Evolutionary conservation across 2,888 invertebrate genomes (phyloP), one percentile per base, ranked within the genome.

Genomic region (Drosophila ustulata): DNA sequence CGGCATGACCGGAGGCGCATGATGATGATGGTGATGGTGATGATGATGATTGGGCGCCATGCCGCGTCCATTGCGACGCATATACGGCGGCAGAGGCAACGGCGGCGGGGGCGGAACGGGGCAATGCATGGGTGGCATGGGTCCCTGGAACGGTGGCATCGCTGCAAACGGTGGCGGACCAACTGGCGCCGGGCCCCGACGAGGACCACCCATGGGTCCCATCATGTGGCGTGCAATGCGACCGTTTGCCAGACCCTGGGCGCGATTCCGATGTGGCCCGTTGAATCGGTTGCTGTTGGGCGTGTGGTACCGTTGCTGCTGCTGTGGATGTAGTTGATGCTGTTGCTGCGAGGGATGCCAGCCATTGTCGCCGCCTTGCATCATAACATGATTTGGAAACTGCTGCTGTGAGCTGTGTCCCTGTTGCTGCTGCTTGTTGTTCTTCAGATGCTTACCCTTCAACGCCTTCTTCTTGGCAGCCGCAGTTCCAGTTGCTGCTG

Each of bases 81-180:
- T 81, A 53, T 90, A 91, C n/a, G 83, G 87, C 0, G 80, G 80
- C 23, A 78, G 82, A 23, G 78, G 82, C 25, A 79, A 84, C 9
- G 75, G 81, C 37, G 88, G 80, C 13, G 88, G 80, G 7, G 71
- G 76, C 34, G 90, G 88, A 76, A 84, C 80, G 47, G 83, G 82
- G 30, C 80, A 77, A 28, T 80, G 81, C 61, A 83, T 84, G 18
- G 80, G 90, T 51, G 90, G 88, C 82, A 91, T 91, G 51, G 71
- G 82, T 56, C 75, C 75, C 67, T 78, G 90, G 45, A 81, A 90
- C 13, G 80, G 81, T 18, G 80, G 81, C 62, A 85, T 79, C 26
- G 88, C 80, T 41, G 87, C 82, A 67, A 71, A 83, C 4, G 82
- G 82, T 4, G 85, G 82, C 83, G 85, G 76, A 25, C 79, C 64